These are phyloP conservation scores for Cydia pomonella DNA, from an alignment of 1,140 invertebrate species.

Conservation along the genomic window DNA sequence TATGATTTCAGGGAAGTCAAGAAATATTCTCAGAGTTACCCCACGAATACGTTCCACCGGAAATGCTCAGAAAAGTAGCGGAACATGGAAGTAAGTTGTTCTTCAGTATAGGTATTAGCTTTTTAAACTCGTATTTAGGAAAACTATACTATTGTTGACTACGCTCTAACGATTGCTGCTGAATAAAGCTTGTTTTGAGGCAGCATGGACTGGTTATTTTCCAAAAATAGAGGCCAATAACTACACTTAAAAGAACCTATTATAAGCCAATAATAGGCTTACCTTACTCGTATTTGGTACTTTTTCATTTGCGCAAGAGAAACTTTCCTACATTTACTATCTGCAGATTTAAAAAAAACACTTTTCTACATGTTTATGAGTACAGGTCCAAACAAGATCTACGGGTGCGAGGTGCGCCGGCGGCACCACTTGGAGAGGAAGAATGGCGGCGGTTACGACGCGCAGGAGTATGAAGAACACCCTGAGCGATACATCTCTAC, in stretches of 20 bases:
- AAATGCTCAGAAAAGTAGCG: constrained; percentile 96
- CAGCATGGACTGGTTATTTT: not conserved
- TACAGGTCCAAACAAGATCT: constrained; percentile 94
- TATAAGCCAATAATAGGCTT: not conserved
- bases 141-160: not conserved
- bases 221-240: not conserved
- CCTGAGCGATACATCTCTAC: constrained; percentile 97
- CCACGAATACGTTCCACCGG: constrained; percentile 97
- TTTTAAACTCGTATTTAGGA: not conserved
- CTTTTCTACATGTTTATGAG: not conserved
- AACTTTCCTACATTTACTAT: too few relatives aligned
- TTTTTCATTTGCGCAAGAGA: too few relatives aligned
- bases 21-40: constrained; percentile 99
- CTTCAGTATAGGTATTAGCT: not conserved
- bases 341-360: too few relatives aligned
- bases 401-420: constrained; percentile 96
- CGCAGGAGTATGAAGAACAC: constrained; percentile 94
- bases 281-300: too few relatives aligned
- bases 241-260: not conserved
- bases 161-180: not conserved
- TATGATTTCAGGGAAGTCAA: constrained; percentile 90
- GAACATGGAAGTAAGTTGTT: constrained; percentile 94
- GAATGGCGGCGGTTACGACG: constrained; percentile 94
- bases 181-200: not conserved
- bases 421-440: constrained; percentile 96